Percentiles rank a stretch among this genome's conserved stretches.
Conservation (phyloP, 2,113 vertebrate species). For the Limanda limanda region DNA sequence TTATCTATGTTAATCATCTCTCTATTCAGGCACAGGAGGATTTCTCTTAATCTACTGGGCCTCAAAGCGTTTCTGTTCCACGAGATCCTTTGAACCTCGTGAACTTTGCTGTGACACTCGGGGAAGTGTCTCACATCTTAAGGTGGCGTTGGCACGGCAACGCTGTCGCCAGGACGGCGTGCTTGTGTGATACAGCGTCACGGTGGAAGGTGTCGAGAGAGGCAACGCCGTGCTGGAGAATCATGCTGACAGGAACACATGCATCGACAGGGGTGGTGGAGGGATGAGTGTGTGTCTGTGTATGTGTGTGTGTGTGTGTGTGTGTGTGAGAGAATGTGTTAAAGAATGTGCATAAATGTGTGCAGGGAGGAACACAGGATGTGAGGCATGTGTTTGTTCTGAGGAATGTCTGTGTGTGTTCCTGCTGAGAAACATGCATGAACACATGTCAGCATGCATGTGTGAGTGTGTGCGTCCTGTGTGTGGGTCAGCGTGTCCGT, state of each 20-base stretch:
- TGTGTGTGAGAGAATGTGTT: conserved; percentile 15
- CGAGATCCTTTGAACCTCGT: no score
- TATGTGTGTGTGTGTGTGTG: conserved; percentile 15
- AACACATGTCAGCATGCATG: conserved; percentile 13
- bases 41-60: conserved; percentile 21
- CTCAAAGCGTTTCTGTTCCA: conserved; percentile 8
- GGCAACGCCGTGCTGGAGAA: conserved; percentile 47
- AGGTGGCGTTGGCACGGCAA: conserved; percentile 73
- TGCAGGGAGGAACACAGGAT: conserved; percentile 28
- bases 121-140: conserved; percentile 61
- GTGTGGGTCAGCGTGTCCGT: background rate
- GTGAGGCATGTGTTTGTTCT: conserved; percentile 31
- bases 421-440: conserved; percentile 14
- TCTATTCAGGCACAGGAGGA: background rate
- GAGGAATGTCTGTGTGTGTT: conserved; percentile 27
- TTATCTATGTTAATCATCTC: no score
- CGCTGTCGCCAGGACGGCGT: conserved; percentile 31
- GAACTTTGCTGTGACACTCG: conserved; percentile 59
- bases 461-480: background rate
- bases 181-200: conserved; percentile 46
- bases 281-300: conserved; percentile 18
- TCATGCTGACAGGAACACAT: conserved; percentile 72
- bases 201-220: conserved; percentile 64
- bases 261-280: conserved; percentile 54
- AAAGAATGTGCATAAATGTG: background rate